A percentile compares a stretch with the other conserved stretches of the same genome.
phyloP scores from a whole-genome alignment of 2,797 vertebrate species.

The Catharus ustulatus region DNA sequence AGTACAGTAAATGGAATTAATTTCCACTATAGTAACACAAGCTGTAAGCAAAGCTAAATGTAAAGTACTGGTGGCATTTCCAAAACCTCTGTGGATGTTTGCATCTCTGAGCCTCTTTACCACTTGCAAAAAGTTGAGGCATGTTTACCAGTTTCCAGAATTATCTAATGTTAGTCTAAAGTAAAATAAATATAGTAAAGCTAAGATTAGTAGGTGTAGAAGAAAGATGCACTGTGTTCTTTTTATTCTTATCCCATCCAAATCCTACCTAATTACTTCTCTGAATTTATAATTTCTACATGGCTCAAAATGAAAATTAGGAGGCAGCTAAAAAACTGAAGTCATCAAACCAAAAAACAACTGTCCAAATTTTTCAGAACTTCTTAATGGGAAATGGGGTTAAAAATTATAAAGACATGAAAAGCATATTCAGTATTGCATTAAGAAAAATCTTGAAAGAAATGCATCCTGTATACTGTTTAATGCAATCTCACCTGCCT shows the following conservation, averaged over 20 bases:
- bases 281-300: background rate
- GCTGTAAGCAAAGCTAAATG: background rate
- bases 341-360: background rate
- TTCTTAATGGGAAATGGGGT: background rate
- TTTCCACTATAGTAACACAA: background rate
- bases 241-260: background rate
- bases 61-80: background rate
- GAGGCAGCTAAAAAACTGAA: background rate
- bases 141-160: background rate
- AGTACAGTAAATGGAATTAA: background rate
- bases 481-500: background rate
- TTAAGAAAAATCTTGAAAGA: background rate
- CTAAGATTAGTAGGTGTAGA: background rate
- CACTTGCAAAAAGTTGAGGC: background rate
- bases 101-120: background rate
- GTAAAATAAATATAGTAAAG: background rate
- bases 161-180: background rate
- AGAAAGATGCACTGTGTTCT: background rate
- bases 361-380: background rate
- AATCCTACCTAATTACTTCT: background rate
- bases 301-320: background rate
- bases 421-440: background rate
- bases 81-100: background rate
- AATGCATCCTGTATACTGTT: background rate
- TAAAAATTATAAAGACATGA: background rate